Conservation (phyloP, 2,797 vertebrate genomes). For the Takifugu ocellatus region DNA sequence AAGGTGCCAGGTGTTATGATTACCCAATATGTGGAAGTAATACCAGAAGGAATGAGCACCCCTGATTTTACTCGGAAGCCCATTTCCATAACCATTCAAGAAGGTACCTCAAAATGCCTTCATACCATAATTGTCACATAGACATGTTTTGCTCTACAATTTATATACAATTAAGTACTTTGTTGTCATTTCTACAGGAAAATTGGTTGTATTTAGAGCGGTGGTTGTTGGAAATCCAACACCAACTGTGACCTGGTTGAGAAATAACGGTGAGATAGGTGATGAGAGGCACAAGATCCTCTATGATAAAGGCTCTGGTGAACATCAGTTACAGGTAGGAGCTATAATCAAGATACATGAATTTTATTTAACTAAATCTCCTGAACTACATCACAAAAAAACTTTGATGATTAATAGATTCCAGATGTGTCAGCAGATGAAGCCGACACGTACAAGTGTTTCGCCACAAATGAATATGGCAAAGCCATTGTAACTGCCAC, state of each 20-base stretch:
- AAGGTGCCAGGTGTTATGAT: conserved; percentile 80
- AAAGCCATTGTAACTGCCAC: conserved; percentile 79
- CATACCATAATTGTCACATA: neutral
- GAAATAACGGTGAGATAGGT: conserved; percentile 67
- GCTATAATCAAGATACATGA: neutral
- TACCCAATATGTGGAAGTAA: conserved; percentile 77
- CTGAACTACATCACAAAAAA: neutral
- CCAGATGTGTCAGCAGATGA: conserved; percentile 71
- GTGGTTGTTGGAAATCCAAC: conserved; percentile 80
- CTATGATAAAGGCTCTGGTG: conserved; percentile 57
- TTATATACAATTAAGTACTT: neutral
- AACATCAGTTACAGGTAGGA: conserved; percentile 82
- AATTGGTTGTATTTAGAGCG: conserved; percentile 83
- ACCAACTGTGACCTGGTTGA: conserved; percentile 80
- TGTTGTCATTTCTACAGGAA: conserved; percentile 68
- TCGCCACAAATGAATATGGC: conserved; percentile 81
- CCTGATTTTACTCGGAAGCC: conserved; percentile 87
- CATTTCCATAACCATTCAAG: conserved; percentile 81
- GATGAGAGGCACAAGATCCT: conserved; percentile 62
- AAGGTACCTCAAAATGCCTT: conserved; percentile 78
- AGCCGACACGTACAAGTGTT: conserved; percentile 83
- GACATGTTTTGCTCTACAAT: neutral
- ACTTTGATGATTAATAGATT: conserved; percentile 69
- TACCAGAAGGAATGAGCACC: conserved; percentile 76
- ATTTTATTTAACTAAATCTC: neutral